Base-by-base conservation (phyloP, 2,113 vertebrate species). In the Coptodon rendalli region DNA sequence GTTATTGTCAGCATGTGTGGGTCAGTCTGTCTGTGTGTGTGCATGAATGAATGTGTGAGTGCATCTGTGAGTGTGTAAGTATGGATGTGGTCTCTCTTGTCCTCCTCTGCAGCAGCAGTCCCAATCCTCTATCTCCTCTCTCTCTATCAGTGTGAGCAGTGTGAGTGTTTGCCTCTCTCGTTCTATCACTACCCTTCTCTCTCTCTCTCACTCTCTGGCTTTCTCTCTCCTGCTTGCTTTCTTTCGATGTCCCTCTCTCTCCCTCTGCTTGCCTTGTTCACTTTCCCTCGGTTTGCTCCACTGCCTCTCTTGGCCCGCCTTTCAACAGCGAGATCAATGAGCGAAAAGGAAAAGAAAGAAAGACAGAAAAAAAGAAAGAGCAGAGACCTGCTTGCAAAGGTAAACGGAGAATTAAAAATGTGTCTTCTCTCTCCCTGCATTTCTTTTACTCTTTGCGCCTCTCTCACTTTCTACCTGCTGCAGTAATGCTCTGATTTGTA, bases 291-390 rank as follows among this genome's bases (percentile, higher is more conserved):
- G 66, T 91, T 83, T 88, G 93, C 94, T 95, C 89, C 93, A 92
- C 92, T 94, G 94, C 89, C 86, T 95, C 94, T 79, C 92, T 94
- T 83, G 89, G 89, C 91, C 94, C 89, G 90, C 92, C 94, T 94
- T 91, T 93, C 83, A 54, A 91, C 86, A 84, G 85, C 57, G 57
- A 91, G 90, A 95, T 95, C 92, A 92, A 94, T 93, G 92, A 90
- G 86, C 87, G 57, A 88, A 52, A 85, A 89, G 36, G 38, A 92
- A 89, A 87, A 93, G 80, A 86, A 56, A 84, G 71, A 89, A 31
- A 92, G 73, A 89, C 81, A 89, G 45, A 87, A 34, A 0, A 5
- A 85, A 27, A 82, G 38, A 59, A 78, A 82, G 80, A 85, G 43
- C 24, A 92, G 53, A 92, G 85, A 93, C 83, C 82, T 85, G 76